Evolutionary conservation across 2,888 invertebrate genomes (phyloP), one percentile per base, ranked within the genome.

Genomic region (Cosmorhoe ocellata): DNA sequence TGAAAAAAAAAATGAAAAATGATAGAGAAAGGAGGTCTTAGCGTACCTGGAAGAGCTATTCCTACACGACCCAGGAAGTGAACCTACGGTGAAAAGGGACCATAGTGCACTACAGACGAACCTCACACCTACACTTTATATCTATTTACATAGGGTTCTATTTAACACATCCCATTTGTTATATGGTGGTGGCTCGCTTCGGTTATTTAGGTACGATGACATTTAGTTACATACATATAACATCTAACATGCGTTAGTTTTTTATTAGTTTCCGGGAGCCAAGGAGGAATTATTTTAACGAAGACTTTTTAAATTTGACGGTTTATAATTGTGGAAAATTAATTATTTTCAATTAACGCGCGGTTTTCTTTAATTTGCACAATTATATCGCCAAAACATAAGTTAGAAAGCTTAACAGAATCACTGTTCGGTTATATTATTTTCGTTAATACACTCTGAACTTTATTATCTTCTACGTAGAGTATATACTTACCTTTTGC

Each of bases 11-110:
- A 69, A 74, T 63, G 67, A 66, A 66, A 66, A 69, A 68, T 66
- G 67, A 67, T 67, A 60, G 64, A 60, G 62, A 69, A 73, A 71
- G 69, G 71, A 76, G 76, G 78, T 74, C 77, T 74, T 69, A 69
- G 76, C 81, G 39, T 80, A 80, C 77, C 84, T 81, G 70, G 77
- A 62, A 76, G 79, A 80, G 81, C 81, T 56, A 56, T 39, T 56
- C 85, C 85, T 82, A 85, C 53, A 67, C 86, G 74, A 88, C 86
- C 86, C 72, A 68, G 84, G 81, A 66, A 64, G 66, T 70, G 70
- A 63, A 74, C 76, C 79, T 51, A 47, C 71, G 53, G 59, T 66
- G 65, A 73, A 63, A 56, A 26, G 44, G 78, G 74, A 67, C 70
- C 59, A 63, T 71, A 76, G 74, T 67, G 68, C 66, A 69, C 76